These are phyloP conservation scores for Athalia cordata DNA, from an alignment of 2,888 invertebrate genomes.

Conservation along the genomic window DNA sequence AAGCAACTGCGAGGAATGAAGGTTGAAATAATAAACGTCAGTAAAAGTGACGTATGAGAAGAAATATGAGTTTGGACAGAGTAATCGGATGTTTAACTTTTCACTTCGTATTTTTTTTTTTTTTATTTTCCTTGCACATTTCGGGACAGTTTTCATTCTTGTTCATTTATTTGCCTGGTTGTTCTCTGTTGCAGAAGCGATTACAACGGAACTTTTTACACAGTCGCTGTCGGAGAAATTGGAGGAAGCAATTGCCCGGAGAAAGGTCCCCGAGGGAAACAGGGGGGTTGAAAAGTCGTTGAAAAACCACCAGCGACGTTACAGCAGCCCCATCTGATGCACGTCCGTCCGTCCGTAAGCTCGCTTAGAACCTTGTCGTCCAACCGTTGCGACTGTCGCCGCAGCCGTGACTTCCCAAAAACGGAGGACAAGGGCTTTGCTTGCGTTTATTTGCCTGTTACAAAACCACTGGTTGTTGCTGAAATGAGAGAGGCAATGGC, in stretches of 20 bases:
- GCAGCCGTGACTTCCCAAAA: conserved; percentile 28
- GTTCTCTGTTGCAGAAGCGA: background rate
- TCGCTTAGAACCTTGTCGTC: background rate
- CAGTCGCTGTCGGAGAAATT: conserved; percentile 23
- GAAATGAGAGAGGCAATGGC: conserved; percentile 29
- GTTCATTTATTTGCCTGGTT: background rate
- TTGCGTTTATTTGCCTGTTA: conserved; percentile 30
- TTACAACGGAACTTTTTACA: conserved; percentile 21
- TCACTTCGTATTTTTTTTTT: background rate
- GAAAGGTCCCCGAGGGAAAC: background rate
- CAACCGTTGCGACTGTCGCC: conserved; percentile 22
- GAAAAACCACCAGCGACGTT: conserved; percentile 26
- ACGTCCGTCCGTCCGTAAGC: conserved; percentile 1
- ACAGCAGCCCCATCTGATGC: conserved; percentile 13
- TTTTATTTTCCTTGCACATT: background rate
- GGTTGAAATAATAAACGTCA: conserved; percentile 6
- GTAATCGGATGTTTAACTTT: background rate
- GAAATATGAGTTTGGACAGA: conserved; percentile 7
- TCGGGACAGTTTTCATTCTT: background rate
- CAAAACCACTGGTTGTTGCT: conserved; percentile 30
- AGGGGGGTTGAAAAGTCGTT: conserved; percentile 14
- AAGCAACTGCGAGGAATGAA: conserved; percentile 16
- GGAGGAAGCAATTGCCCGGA: conserved; percentile 14
- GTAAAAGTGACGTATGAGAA: background rate
- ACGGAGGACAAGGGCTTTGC: conserved; percentile 16